phyloP scores from a whole-genome alignment of 2,888 invertebrate genomes.

The Tortrix viridana region DNA sequence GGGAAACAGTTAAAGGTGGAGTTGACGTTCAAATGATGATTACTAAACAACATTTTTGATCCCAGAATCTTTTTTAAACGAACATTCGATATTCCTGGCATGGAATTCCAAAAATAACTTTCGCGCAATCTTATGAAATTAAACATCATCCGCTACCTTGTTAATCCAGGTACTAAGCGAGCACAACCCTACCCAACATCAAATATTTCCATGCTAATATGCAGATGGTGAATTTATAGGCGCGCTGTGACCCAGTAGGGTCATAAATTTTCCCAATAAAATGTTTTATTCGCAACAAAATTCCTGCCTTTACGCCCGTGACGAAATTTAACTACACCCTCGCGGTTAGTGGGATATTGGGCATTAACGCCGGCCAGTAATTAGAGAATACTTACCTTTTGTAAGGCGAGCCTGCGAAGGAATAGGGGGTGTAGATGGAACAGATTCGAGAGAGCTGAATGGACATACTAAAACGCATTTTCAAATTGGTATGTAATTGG shows the following conservation, averaged over 20 bases:
- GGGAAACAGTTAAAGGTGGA: too few relatives aligned
- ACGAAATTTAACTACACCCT: constrained; percentile 32
- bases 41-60: too few relatives aligned
- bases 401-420: constrained; percentile 16
- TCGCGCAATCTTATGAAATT: too few relatives aligned
- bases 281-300: constrained; percentile 54
- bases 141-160: too few relatives aligned
- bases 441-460: neutral
- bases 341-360: constrained; percentile 16
- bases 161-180: neutral
- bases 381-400: constrained; percentile 20
- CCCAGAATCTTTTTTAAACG: too few relatives aligned
- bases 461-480: too few relatives aligned
- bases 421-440: neutral
- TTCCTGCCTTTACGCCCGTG: constrained; percentile 37
- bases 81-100: too few relatives aligned
- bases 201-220: constrained; percentile 49
- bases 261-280: constrained; percentile 51
- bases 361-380: constrained; percentile 26
- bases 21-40: too few relatives aligned
- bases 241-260: constrained; percentile 41
- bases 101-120: too few relatives aligned
- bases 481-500: too few relatives aligned
- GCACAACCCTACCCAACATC: constrained; percentile 40
- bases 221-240: constrained; percentile 49